These are phyloP conservation scores for Chaetorhynchus papuensis DNA, from an alignment of 2,113 vertebrate species.

Conservation along the genomic window DNA sequence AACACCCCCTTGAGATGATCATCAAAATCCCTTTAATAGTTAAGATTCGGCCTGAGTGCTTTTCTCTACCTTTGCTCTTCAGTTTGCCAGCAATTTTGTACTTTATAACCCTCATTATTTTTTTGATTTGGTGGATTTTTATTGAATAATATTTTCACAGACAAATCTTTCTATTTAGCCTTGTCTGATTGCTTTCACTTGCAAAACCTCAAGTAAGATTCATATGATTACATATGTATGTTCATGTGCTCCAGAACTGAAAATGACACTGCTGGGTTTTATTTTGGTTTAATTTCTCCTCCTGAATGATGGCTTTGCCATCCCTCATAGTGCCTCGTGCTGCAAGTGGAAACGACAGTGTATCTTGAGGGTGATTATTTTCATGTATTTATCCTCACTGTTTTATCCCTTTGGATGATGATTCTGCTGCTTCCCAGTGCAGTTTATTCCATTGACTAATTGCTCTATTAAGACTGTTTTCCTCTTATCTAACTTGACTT, in stretches of 20 bases:
- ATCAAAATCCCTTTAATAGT: background rate
- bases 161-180: background rate
- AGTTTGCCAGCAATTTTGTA: background rate
- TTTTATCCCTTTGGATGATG: background rate
- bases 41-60: background rate
- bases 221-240: accelerated
- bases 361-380: background rate
- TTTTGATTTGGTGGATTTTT: background rate
- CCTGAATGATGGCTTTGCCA: background rate
- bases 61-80: background rate
- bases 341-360: accelerated
- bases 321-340: background rate
- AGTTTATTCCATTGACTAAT: conserved; percentile 33
- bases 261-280: background rate
- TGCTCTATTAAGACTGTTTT: conserved; percentile 41
- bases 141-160: background rate
- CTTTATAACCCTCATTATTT: background rate
- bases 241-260: background rate
- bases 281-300: background rate
- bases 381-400: background rate
- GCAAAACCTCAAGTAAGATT: background rate
- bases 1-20: background rate
- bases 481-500: conserved; percentile 27
- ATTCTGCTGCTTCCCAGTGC: background rate
- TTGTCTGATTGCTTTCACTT: background rate